A percentile compares a stretch with the other conserved stretches of the same genome.
Evolutionary conservation across 2,888 invertebrate genomes (phyloP).

Genomic region (Leptopilina myrica): DNA sequence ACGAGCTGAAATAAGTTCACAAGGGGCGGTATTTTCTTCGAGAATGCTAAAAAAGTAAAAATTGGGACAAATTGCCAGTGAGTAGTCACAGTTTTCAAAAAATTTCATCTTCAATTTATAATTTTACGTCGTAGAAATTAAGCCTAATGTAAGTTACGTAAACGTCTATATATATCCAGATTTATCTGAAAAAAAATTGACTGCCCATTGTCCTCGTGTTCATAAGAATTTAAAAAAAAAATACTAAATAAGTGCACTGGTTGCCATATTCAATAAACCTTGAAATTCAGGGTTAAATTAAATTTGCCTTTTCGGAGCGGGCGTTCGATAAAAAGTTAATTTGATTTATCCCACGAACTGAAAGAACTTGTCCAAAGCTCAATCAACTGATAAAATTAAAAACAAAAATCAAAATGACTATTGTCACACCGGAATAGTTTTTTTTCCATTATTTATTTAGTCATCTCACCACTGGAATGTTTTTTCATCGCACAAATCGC

Average conservation of each 20-base stretch:
- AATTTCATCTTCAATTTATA: conserved; percentile 6
- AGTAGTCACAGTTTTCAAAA: not conserved
- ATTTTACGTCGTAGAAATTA: not conserved
- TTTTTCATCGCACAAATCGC: no score
- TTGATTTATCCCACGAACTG: no score
- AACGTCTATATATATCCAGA: conserved; percentile 18
- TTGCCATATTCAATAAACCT: not conserved
- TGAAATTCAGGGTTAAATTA: not conserved
- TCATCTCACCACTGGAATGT: no score
- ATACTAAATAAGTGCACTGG: conserved; percentile 9
- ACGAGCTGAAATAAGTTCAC: conserved; percentile 47
- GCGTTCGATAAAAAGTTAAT: no score
- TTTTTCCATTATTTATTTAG: no score
- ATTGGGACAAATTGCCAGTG: no score
- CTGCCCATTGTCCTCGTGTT: conserved; percentile 36
- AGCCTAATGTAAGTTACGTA: conserved; percentile 31
- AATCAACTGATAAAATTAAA: no score
- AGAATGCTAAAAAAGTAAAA: not conserved
- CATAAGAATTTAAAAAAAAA: conserved; percentile 12
- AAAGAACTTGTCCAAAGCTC: no score
- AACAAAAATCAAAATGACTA: no score
- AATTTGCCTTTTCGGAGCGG: not conserved
- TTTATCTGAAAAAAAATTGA: conserved; percentile 6
- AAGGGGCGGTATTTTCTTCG: not conserved
- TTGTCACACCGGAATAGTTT: no score